phyloP scores from a whole-genome alignment of 2,888 invertebrate species.

The Polydrusus pterygomalis region DNA sequence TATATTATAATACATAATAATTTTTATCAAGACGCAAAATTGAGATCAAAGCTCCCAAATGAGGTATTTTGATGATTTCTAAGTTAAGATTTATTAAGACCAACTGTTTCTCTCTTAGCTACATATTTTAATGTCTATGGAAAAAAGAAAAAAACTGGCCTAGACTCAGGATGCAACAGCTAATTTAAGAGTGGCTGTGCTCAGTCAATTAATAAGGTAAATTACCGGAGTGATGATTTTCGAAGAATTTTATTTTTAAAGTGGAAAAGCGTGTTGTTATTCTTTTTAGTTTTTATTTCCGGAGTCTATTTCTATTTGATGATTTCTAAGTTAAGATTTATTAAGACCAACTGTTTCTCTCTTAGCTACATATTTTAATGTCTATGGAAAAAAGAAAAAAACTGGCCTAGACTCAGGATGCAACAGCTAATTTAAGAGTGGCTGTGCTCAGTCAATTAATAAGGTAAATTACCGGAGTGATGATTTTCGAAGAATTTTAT shows the following conservation, averaged over 20 bases:
- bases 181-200: slow-evolving; percentile 34
- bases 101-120: slow-evolving; percentile 11
- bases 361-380: slow-evolving; percentile 19
- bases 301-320: slow-evolving; percentile 7
- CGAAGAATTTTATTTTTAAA: slow-evolving; percentile 31
- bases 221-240: slow-evolving; percentile 24
- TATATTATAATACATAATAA: too few relatives aligned
- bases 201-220: slow-evolving; percentile 37
- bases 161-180: slow-evolving; percentile 33
- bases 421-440: slow-evolving; percentile 35
- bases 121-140: slow-evolving; percentile 24
- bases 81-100: slow-evolving; percentile 9
- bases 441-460: slow-evolving; percentile 32
- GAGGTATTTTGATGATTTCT: background rate
- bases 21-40: background rate
- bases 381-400: slow-evolving; percentile 22
- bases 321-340: slow-evolving; percentile 11
- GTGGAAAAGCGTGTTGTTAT: background rate
- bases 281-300: slow-evolving; percentile 14
- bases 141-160: slow-evolving; percentile 7
- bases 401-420: slow-evolving; percentile 25
- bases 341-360: slow-evolving; percentile 13
- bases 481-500: slow-evolving; percentile 29
- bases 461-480: slow-evolving; percentile 29
- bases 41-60: background rate